Evolutionary conservation across 1,140 invertebrate genomes (phyloP), one percentile per base, ranked within the genome.

Genomic region (Zaprionus camerounensis): DNA sequence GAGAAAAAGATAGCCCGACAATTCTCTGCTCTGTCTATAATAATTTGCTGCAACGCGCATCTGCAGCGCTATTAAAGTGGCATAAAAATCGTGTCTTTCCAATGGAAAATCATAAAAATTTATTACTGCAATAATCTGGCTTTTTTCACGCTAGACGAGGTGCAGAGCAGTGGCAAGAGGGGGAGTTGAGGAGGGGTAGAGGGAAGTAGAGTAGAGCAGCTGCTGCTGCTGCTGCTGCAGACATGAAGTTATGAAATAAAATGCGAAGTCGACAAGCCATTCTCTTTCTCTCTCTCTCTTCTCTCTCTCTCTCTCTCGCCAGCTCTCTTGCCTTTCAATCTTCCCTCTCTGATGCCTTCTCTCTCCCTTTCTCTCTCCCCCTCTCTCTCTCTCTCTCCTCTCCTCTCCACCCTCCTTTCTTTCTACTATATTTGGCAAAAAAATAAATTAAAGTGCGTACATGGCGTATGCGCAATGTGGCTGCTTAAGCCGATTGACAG

Each of bases 71-170:
- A 87, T 87, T 90, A 87, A 87, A 87, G 84, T 69, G 78, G 51
- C 81, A 87, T 87, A 76, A 84, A 83, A 88, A 62, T 71, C 66
- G 61, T 72, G 63, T 66, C 69, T 34, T 46, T 80, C 68, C 67
- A 80, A 80, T 80, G 83, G 83, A 84, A 90, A 90, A 76, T 76
- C 81, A 85, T 88, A 85, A 88, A 90, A 88, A 85, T 88, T 90
- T 90, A 88, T 82, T 78, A 85, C 73, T 81, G 75, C 85, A 85
- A 87, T 87, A 87, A 87, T 65, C 62, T 71, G 62, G 62, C 44
- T 59, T 75, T 58, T 59, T 75, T 58, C 12, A 24, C 36, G 24
- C 24, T 26, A 31, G 5, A 0, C 34, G 22, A 56, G 51, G 26
- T 22, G 17, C n/a, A 17, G 6, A 44, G 41, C n/a, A 41, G 5